Evolutionary conservation across 2,113 vertebrate species (phyloP).

Genomic region (Erythrocebus patas): DNA sequence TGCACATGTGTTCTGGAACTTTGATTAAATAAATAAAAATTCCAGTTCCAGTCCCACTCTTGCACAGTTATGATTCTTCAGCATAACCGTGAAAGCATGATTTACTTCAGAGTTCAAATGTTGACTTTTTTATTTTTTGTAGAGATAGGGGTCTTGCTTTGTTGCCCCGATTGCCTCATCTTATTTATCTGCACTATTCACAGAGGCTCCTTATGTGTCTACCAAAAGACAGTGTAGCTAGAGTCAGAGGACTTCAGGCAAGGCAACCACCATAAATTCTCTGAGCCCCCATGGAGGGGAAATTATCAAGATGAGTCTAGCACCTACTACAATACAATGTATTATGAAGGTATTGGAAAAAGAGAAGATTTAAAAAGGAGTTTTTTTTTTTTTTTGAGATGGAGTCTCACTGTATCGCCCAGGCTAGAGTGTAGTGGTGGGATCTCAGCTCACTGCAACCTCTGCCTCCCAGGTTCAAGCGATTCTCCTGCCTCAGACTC

Average conservation of each 20-base stretch:
- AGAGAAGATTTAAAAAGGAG: background rate
- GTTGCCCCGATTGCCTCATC: background rate
- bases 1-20: too few relatives aligned
- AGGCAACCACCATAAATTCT: background rate
- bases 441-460: too few relatives aligned
- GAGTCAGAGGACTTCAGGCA: background rate
- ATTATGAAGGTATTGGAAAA: background rate
- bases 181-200: background rate
- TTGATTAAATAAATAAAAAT: too few relatives aligned
- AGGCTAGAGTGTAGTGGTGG: background rate
- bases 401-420: background rate
- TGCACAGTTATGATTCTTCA: too few relatives aligned
- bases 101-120: too few relatives aligned
- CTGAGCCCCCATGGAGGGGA: background rate
- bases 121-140: too few relatives aligned
- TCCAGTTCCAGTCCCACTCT: too few relatives aligned
- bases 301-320: background rate
- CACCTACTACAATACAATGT: background rate
- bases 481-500: background rate
- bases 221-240: slow-evolving; percentile 2
- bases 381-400: too few relatives aligned
- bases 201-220: background rate
- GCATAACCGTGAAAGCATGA: too few relatives aligned
- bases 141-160: too few relatives aligned
- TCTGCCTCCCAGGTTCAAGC: background rate